Evolutionary conservation across 2,888 invertebrate species (phyloP).

Genomic region (Pristionchus entomophagus): DNA sequence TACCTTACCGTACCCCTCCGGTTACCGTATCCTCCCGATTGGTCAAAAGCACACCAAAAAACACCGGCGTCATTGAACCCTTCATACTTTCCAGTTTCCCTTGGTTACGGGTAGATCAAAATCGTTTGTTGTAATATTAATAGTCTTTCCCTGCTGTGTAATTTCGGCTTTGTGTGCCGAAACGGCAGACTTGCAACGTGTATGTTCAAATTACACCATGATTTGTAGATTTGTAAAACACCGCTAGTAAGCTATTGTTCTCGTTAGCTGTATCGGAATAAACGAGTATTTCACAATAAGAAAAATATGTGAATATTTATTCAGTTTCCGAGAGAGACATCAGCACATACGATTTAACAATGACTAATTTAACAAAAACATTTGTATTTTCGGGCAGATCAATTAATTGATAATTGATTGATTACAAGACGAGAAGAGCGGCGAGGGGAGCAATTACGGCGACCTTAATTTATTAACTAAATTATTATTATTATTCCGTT

Average conservation of each 20-base stretch:
- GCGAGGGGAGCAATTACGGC: background rate
- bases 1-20: background rate
- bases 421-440: background rate
- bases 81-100: background rate
- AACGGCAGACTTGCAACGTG: background rate
- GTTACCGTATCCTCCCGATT: background rate
- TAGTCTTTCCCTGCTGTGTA: background rate
- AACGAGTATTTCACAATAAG: conserved; percentile 38
- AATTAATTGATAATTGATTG: too few species aligned
- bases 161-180: background rate
- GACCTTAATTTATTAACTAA: too few species aligned
- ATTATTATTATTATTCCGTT: too few species aligned
- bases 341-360: background rate
- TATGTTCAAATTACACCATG: background rate
- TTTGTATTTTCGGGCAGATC: too few species aligned
- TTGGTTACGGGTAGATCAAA: background rate
- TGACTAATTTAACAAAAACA: too few species aligned
- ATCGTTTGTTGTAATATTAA: conserved; percentile 3
- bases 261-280: conserved; percentile 2
- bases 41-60: background rate
- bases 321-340: background rate
- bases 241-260: background rate
- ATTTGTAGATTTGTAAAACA: background rate
- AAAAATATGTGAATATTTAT: background rate
- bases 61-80: background rate